These are phyloP conservation scores for Datnioides undecimradiatus DNA, from an alignment of 2,113 vertebrate genomes.

Conservation along the genomic window DNA sequence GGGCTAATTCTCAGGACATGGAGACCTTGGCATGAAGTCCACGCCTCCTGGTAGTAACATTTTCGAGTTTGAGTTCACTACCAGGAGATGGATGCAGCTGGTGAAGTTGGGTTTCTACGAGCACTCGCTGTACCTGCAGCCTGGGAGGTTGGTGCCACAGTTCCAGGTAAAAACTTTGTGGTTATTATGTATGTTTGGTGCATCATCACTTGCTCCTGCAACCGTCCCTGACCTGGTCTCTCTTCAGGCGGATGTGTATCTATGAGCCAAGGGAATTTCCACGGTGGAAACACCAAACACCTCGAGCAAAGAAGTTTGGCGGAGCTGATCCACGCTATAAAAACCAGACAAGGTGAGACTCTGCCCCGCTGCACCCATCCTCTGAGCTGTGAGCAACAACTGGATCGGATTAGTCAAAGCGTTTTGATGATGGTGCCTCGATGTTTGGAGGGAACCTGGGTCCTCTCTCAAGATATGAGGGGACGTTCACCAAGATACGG, in stretches of 20 bases:
- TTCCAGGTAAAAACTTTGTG: constrained; percentile 85
- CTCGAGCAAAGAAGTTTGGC: constrained; percentile 84
- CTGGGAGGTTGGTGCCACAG: constrained; percentile 90
- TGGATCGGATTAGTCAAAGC: no score
- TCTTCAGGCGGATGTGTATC: constrained; percentile 91
- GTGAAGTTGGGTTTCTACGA: constrained; percentile 89
- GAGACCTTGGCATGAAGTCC: constrained; percentile 96
- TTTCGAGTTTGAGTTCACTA: constrained; percentile 97
- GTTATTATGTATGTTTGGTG: background rate
- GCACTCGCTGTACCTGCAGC: constrained; percentile 89
- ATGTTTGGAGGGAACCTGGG: no score
- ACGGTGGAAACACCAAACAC: constrained; percentile 82
- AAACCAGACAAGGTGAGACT: constrained; percentile 89
- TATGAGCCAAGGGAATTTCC: constrained; percentile 91
- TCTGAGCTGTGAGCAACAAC: no score
- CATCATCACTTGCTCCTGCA: background rate
- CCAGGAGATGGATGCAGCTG: constrained; percentile 92
- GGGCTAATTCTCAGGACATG: constrained; percentile 90
- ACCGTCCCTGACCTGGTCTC: background rate
- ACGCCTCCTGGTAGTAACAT: constrained; percentile 89
- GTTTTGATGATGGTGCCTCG: no score
- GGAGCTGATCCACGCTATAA: constrained; percentile 81
- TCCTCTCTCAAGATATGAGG: no score
- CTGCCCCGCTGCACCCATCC: no score
- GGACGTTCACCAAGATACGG: no score